These are phyloP conservation scores for Phrynocephalus versicolor DNA, from an alignment of 2,113 vertebrate species.

Conservation along the genomic window DNA sequence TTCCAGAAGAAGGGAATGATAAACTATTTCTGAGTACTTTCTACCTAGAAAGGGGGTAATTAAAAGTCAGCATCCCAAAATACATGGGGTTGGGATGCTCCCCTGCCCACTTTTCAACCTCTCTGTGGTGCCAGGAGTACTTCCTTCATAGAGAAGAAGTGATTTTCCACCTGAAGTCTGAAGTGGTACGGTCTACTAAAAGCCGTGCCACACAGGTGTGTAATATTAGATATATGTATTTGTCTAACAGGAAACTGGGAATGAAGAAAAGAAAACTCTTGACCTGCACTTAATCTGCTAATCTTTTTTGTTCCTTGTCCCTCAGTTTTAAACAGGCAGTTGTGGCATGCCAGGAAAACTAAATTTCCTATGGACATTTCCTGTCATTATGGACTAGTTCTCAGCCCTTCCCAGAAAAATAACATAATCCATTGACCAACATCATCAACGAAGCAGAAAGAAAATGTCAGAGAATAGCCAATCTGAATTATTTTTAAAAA, in stretches of 20 bases:
- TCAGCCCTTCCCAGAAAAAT: slow-evolving; percentile 12
- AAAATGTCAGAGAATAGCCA: slow-evolving; percentile 28
- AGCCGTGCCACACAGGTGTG: background rate
- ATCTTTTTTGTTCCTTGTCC: background rate
- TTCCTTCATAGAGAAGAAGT: background rate
- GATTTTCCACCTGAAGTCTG: background rate
- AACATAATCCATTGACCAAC: slow-evolving; percentile 40
- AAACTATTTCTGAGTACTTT: too few species aligned
- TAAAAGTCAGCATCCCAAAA: too few species aligned
- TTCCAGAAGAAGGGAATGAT: too few species aligned
- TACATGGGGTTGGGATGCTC: too few species aligned
- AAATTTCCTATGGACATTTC: slow-evolving; percentile 29
- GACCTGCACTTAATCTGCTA: background rate
- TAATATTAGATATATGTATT: background rate
- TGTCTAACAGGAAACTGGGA: background rate
- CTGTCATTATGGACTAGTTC: background rate
- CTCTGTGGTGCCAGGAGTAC: background rate
- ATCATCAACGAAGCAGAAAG: background rate
- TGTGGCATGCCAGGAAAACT: slow-evolving; percentile 6
- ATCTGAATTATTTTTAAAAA: slow-evolving; percentile 8
- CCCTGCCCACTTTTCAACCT: too few species aligned
- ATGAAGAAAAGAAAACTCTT: slow-evolving; percentile 17
- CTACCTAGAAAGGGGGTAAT: too few species aligned
- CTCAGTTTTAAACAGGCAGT: slow-evolving; percentile 22
- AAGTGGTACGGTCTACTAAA: background rate